Evolutionary conservation across 2,888 invertebrate species (phyloP), one percentile per base, ranked within the genome.

Genomic region (Cremastobaeus sp.): DNA sequence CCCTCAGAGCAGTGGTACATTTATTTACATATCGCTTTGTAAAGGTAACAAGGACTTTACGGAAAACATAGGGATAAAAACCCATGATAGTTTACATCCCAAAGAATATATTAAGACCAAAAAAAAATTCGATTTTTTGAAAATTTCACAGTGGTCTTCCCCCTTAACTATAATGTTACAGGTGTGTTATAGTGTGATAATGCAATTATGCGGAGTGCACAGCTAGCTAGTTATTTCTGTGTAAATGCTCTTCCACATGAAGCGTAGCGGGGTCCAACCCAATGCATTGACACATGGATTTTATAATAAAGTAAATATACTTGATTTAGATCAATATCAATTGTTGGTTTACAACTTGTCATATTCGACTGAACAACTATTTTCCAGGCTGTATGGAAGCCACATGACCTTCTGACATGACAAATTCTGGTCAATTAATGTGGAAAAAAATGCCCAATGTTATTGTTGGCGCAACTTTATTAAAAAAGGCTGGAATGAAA

Each of bases 271-370:
- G 0, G 91, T 99, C 32, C 96, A 96, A 84, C 98, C 98, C 0
- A 99, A 99, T 87, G 99, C 99, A 6, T 92, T 99, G 52, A 99
- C 99, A 0, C 99, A 99, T 84, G 99, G 99, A 80, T 94, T 92
- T 85, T 94, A 94, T 83, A 94, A 94, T 81, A 89, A 88, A 85
- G 87, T 84, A 73, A n/a, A n/a, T n/a, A n/a, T n/a, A n/a, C n/a
- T n/a, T n/a, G n/a, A n/a, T n/a, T n/a, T n/a, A n/a, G n/a, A n/a
- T n/a, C n/a, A n/a, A n/a, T n/a, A n/a, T n/a, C n/a, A n/a, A n/a
- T n/a, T n/a, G n/a, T n/a, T n/a, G n/a, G n/a, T n/a, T n/a, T n/a
- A n/a, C n/a, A n/a, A n/a, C n/a, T n/a, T n/a, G n/a, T n/a, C n/a
- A n/a, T n/a, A n/a, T n/a, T n/a, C n/a, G n/a, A n/a, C n/a, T n/a